Evolutionary conservation across 1,140 invertebrate species (phyloP).

Genomic region (Dermatophagoides farinae): DNA sequence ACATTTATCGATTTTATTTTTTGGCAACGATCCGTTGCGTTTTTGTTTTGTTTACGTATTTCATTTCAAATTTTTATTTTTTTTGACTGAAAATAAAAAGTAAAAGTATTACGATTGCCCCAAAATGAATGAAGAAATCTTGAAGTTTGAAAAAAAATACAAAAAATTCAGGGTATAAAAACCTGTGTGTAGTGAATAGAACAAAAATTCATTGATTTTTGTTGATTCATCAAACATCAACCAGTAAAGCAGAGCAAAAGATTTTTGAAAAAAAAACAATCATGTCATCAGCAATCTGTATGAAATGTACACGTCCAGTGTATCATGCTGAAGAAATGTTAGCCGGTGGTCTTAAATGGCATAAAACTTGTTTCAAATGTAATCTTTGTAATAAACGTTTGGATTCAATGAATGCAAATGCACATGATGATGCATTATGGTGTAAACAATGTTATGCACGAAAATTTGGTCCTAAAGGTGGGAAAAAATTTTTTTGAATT

Average conservation of each 20-base stretch:
- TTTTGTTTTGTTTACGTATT: no score
- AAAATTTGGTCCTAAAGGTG: slow-evolving; percentile 93
- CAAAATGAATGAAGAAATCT: not conserved
- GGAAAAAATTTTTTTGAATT: no score
- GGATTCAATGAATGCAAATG: slow-evolving; percentile 87
- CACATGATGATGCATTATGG: slow-evolving; percentile 83
- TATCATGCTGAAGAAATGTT: slow-evolving; percentile 95
- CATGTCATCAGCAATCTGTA: slow-evolving; percentile 65
- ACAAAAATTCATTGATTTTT: not conserved
- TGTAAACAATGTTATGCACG: slow-evolving; percentile 94
- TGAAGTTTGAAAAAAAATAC: not conserved
- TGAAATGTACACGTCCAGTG: slow-evolving; percentile 91
- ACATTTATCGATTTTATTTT: no score
- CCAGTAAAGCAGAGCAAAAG: no score
- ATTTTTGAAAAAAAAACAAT: no score
- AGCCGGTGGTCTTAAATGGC: slow-evolving; percentile 90
- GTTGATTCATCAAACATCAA: no score
- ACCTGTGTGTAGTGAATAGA: no score
- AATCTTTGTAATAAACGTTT: slow-evolving; percentile 87
- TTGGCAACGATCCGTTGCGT: no score
- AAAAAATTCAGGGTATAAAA: not conserved
- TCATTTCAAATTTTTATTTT: no score
- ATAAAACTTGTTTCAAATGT: slow-evolving; percentile 98
- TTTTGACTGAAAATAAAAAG: no score
- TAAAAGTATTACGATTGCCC: no score